Conservation (phyloP, 2,113 vertebrate species). For the Carassius gibelio region DNA sequence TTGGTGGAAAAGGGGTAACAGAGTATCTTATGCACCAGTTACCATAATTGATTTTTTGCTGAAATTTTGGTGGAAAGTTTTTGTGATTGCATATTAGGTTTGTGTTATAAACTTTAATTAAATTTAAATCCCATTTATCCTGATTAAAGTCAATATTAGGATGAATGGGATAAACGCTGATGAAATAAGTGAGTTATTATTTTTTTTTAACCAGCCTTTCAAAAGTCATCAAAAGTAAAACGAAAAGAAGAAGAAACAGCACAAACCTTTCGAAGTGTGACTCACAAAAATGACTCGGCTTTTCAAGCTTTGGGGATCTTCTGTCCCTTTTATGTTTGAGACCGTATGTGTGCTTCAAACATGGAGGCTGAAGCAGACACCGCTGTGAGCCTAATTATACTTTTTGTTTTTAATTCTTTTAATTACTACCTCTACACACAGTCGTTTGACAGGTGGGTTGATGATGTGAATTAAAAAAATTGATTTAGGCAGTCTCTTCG, state of each 20-base stretch:
- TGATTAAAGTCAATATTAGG: not conserved
- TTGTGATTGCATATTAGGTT: slow-evolving; percentile 40
- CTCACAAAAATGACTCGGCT: slow-evolving; percentile 53
- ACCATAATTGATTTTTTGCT: slow-evolving; percentile 26
- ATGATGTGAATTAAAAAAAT: slow-evolving; percentile 26
- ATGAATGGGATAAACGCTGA: slow-evolving; percentile 3
- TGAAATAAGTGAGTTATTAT: too few relatives aligned
- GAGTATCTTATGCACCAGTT: slow-evolving; percentile 31
- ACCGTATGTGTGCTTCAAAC: slow-evolving; percentile 46
- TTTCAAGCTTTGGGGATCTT: slow-evolving; percentile 40
- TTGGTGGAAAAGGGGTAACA: slow-evolving; percentile 23
- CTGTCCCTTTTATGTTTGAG: slow-evolving; percentile 54
- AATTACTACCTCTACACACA: slow-evolving; percentile 4
- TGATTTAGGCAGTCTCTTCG: not conserved
- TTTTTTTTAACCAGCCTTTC: not conserved
- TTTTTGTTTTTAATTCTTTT: slow-evolving; percentile 37
- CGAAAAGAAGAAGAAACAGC: not conserved
- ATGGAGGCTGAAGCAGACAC: slow-evolving; percentile 46
- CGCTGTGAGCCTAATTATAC: slow-evolving; percentile 39
- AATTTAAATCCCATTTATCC: not conserved
- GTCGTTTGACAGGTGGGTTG: slow-evolving; percentile 26
- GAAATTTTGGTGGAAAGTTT: slow-evolving; percentile 35
- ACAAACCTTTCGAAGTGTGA: slow-evolving; percentile 43
- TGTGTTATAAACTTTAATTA: slow-evolving; percentile 19
- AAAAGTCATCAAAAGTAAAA: not conserved